Evolutionary conservation across 2,888 invertebrate genomes (phyloP).

Genomic region (Laspeyria flexula): DNA sequence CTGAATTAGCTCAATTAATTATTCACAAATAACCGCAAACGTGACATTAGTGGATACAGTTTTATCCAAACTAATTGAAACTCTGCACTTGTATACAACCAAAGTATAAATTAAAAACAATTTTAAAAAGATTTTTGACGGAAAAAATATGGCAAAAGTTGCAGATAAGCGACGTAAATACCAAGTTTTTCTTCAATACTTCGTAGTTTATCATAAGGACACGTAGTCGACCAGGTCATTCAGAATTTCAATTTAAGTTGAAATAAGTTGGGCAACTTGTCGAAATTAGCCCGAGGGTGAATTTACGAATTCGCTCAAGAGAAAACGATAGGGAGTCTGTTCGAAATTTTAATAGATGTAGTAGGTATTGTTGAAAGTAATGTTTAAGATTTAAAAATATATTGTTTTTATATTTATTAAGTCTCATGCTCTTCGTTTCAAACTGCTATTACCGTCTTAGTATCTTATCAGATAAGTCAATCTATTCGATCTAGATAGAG

Average conservation of each 20-base stretch:
- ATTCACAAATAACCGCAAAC: slow-evolving; percentile 7
- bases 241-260: slow-evolving; percentile 79
- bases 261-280: slow-evolving; percentile 69
- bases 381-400: slow-evolving; percentile 1
- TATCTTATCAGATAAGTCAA: too few relatives aligned
- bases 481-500: too few relatives aligned
- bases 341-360: slow-evolving; percentile 31
- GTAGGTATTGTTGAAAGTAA: slow-evolving; percentile 23
- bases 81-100: slow-evolving; percentile 21
- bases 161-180: slow-evolving; percentile 38
- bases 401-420: too few relatives aligned
- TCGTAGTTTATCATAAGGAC: slow-evolving; percentile 40
- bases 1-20: slow-evolving; percentile 16
- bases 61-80: slow-evolving; percentile 14
- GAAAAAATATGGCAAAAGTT: slow-evolving; percentile 43
- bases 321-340: slow-evolving; percentile 35
- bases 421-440: too few relatives aligned
- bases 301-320: slow-evolving; percentile 47
- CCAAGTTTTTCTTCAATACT: slow-evolving; percentile 49
- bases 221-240: slow-evolving; percentile 48
- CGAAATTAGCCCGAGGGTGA: slow-evolving; percentile 63
- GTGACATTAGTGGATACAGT: slow-evolving; percentile 20
- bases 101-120: slow-evolving; percentile 43
- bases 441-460: too few relatives aligned
- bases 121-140: slow-evolving; percentile 41